Evolutionary conservation across 2,113 vertebrate species (phyloP), one percentile per base, ranked within the genome.

Genomic region (Myanophis thanlyinensis): DNA sequence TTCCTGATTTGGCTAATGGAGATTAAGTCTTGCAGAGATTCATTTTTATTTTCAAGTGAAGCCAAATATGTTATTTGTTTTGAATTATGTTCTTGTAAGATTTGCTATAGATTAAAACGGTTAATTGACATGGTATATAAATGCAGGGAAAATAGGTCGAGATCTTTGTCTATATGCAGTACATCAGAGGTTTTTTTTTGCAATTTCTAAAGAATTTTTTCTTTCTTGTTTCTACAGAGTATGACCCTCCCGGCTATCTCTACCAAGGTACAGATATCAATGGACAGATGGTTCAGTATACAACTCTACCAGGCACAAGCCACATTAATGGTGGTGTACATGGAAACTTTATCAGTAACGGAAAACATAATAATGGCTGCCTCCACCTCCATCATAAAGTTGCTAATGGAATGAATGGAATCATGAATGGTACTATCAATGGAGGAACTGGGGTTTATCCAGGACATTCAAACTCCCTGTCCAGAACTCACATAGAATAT

Each of bases 221-320:
- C 52, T 35, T n/a, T 93, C 53, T 88, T 90, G 89, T 62, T 62
- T 59, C 92, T 94, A 20, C 93, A 99, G 99, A 99, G 30, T 99
- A 98, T 0, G 98, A 99, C 95, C 98, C 98, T 59, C 98, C 99
- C 0, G 97, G 98, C 44, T 99, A 99, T 84, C 97, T 99, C 84
- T 99, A 97, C 96, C 98, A 98, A 96, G 97, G 98, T 0, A 96
- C 98, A 0, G 98, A 99, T 48, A 94, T 99, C 95, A 98, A 93
- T 0, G 98, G 98, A 90, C 98, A 98, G 11, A 96, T 99, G 90
- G 94, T 99, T 0, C 99, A 99, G 89, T 99, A 99, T 92, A 95
- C 98, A 1, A 96, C 98, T 0, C 91, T 99, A 35, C 96, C 99
- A 0, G 98, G 98, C 90, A 94, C 97, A 0, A 97, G 97, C 91